A percentile compares a stretch with the other conserved stretches of the same genome.
Conservation (phyloP, 1,140 invertebrate genomes). For the Brachionus koreanus region DNA sequence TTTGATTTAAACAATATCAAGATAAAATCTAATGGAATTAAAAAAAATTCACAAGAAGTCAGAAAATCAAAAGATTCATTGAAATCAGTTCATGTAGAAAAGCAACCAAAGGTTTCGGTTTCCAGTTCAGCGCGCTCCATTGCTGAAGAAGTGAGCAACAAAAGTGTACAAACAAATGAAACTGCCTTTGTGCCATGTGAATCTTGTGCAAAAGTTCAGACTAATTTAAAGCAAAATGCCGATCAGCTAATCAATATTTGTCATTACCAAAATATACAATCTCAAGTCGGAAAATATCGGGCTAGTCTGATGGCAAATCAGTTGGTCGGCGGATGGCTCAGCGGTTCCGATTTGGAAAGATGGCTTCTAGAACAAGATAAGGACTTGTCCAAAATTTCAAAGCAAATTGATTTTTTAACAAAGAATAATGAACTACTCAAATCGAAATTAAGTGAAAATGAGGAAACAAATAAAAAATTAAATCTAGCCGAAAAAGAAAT, state of each 20-base stretch:
- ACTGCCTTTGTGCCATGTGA: slow-evolving; percentile 40
- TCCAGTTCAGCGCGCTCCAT: background rate
- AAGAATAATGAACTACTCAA: slow-evolving; percentile 33
- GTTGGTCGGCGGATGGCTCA: slow-evolving; percentile 8
- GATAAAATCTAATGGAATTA: background rate
- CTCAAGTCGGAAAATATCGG: slow-evolving; percentile 13
- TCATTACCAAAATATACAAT: slow-evolving; percentile 16
- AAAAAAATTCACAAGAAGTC: background rate
- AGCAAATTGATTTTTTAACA: slow-evolving; percentile 30
- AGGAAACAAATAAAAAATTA: slow-evolving; percentile 6
- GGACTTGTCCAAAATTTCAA: slow-evolving; percentile 8
- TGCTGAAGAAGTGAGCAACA: background rate
- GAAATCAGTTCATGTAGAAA: background rate
- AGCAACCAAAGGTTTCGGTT: background rate
- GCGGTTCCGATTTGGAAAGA: slow-evolving; percentile 5
- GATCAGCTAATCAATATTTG: slow-evolving; percentile 42
- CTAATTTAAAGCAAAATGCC: slow-evolving; percentile 18
- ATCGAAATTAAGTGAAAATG: slow-evolving; percentile 9
- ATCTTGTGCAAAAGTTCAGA: slow-evolving; percentile 43
- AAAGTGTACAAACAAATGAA: slow-evolving; percentile 41
- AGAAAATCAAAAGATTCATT: background rate
- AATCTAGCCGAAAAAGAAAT: background rate
- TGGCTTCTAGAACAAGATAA: slow-evolving; percentile 36
- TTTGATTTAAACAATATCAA: background rate
- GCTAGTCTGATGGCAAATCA: slow-evolving; percentile 38